Evolutionary conservation across 2,113 vertebrate species (phyloP).

Genomic region (Gallinago undulata): DNA sequence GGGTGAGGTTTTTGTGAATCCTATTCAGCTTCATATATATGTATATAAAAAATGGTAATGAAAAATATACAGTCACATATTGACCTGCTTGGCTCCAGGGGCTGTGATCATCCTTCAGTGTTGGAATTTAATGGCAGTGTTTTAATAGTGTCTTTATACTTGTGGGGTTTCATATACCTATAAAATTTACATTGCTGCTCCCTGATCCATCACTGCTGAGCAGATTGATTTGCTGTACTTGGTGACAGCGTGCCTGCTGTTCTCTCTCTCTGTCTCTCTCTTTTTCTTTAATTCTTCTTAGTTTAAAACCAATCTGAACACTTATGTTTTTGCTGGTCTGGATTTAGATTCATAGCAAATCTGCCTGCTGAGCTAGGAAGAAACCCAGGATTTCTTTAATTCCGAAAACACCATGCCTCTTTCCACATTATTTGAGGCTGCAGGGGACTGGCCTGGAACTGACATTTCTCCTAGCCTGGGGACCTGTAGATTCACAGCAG

Average conservation of each 20-base stretch:
- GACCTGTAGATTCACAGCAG: not conserved
- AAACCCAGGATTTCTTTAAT: not conserved
- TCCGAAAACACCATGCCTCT: not conserved
- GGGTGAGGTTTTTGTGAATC: not conserved
- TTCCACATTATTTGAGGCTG: not conserved
- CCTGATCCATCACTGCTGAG: constrained; percentile 51
- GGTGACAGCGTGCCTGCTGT: not conserved
- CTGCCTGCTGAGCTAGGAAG: not conserved
- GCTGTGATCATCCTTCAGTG: constrained; percentile 23
- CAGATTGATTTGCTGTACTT: constrained; percentile 45
- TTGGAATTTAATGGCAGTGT: constrained; percentile 44
- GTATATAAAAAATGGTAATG: constrained; percentile 29
- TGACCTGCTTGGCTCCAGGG: constrained; percentile 44
- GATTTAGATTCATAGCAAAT: not conserved
- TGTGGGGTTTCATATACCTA: constrained; percentile 10
- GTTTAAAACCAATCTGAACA: constrained; percentile 11
- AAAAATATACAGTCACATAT: constrained; percentile 56
- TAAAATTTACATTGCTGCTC: constrained; percentile 56
- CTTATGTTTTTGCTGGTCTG: not conserved
- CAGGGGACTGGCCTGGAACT: not conserved
- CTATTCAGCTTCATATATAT: constrained; percentile 14
- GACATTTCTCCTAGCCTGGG: not conserved
- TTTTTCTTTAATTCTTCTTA: not conserved
- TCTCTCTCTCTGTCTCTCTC: not conserved
- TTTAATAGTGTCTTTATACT: constrained; percentile 62